These are phyloP conservation scores for Folsomia candida DNA, from an alignment of 2,888 invertebrate genomes.

Conservation along the genomic window DNA sequence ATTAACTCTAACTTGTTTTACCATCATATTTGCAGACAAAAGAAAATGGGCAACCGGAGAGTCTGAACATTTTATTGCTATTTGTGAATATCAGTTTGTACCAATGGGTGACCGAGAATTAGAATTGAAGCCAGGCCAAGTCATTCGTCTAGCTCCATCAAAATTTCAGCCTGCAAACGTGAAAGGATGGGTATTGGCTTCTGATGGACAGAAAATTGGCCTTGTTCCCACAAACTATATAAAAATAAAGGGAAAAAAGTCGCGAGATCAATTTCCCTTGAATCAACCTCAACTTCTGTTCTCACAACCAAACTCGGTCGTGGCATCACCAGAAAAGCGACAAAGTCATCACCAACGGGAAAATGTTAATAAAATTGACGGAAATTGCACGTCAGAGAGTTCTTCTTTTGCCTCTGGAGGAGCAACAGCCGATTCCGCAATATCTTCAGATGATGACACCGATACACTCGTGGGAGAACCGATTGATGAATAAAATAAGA, in stretches of 20 bases:
- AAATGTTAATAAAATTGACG: background rate
- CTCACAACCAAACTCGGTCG: background rate
- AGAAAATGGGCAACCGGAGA: constrained; percentile 57
- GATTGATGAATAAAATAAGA: background rate
- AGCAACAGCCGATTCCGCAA: background rate
- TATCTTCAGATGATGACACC: constrained; percentile 2
- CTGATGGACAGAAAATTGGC: constrained; percentile 58
- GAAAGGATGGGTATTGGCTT: constrained; percentile 59
- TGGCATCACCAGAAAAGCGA: background rate
- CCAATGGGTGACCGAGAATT: constrained; percentile 71
- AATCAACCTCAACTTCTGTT: background rate
- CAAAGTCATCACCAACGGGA: background rate
- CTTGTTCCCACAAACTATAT: constrained; percentile 61
- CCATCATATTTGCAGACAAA: no score
- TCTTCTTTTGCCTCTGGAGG: no score
- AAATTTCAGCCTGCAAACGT: constrained; percentile 71
- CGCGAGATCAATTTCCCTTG: background rate
- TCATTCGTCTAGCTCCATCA: constrained; percentile 76
- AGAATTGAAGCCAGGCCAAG: constrained; percentile 72
- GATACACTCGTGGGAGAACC: background rate
- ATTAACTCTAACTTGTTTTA: no score
- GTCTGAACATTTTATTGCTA: constrained; percentile 57
- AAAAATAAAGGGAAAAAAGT: constrained; percentile 55
- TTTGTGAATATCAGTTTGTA: constrained; percentile 71
- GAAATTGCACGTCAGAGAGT: no score